Percentiles rank a stretch among this genome's conserved stretches.
Conservation (phyloP, 2,888 invertebrate genomes). For the Digitonthophagus gazella region DNA sequence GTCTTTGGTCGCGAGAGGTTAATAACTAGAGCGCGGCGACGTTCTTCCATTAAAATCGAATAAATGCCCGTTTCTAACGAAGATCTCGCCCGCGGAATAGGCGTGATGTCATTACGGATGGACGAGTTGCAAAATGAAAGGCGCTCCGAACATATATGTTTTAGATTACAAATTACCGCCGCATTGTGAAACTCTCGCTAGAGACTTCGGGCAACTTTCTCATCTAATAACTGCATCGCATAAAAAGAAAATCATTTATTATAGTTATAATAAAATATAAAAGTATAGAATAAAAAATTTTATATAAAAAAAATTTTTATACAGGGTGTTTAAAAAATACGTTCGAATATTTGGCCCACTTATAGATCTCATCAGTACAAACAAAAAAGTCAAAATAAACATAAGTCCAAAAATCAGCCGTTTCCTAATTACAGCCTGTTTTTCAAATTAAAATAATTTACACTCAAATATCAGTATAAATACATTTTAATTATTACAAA, state of each 20-base stretch:
- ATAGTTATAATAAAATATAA: too few relatives aligned
- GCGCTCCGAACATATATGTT: not conserved
- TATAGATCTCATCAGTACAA: too few relatives aligned
- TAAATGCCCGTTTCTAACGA: not conserved
- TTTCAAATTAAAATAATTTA: too few relatives aligned
- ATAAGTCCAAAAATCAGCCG: too few relatives aligned
- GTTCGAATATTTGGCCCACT: too few relatives aligned
- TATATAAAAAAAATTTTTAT: too few relatives aligned
- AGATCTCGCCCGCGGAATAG: not conserved
- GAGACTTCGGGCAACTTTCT: not conserved
- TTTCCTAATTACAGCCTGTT: too few relatives aligned
- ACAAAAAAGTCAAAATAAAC: too few relatives aligned
- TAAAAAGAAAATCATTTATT: not conserved
- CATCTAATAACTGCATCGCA: not conserved
- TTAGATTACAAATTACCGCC: not conserved
- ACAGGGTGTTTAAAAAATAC: too few relatives aligned
- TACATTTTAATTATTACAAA: too few relatives aligned
- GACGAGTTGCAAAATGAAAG: not conserved
- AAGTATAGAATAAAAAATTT: too few relatives aligned
- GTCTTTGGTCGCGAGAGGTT: not conserved
- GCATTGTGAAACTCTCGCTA: not conserved
- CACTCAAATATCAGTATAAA: too few relatives aligned
- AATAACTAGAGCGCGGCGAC: not conserved
- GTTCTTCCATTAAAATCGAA: not conserved
- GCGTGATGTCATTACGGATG: not conserved